A percentile compares a stretch with the other conserved stretches of the same genome.
Conservation (phyloP, 37 sponge, comb jelly and placozoan genomes). For the Cliona cf. orientalis region DNA sequence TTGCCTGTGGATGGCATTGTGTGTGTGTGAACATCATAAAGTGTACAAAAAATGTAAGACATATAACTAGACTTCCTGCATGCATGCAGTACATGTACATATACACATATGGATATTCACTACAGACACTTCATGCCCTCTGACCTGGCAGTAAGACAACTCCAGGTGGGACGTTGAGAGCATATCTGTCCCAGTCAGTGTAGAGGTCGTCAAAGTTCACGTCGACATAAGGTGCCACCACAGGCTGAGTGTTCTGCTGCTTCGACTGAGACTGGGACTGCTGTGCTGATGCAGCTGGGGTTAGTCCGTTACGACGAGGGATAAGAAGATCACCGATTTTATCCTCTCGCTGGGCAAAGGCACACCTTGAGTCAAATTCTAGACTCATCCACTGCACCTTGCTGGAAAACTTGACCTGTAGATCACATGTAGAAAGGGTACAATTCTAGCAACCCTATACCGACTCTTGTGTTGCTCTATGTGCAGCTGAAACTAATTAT, state of each 20-base stretch:
- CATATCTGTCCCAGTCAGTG: slow-evolving; percentile 50
- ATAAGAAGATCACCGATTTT: slow-evolving; percentile 66
- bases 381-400: slow-evolving; percentile 91
- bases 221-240: not conserved
- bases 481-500: too few species aligned
- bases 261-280: not conserved
- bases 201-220: slow-evolving; percentile 63
- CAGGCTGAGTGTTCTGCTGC: not conserved
- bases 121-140: not conserved
- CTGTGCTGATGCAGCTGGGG: not conserved
- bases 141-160: slow-evolving; percentile 68
- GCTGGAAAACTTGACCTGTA: slow-evolving; percentile 78
- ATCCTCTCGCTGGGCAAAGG: slow-evolving; percentile 85
- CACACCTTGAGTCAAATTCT: slow-evolving; percentile 85
- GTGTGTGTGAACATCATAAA: too few species aligned
- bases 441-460: not conserved
- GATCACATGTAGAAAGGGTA: not conserved
- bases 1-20: slow-evolving; percentile 56
- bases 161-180: slow-evolving; percentile 63
- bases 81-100: not conserved
- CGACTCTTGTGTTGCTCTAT: too few species aligned
- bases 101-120: too few species aligned
- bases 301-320: not conserved
- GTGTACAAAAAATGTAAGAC: not conserved
- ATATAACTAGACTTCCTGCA: not conserved